These are phyloP conservation scores for Vulpes vulpes DNA, from an alignment of 2,113 vertebrate genomes.

Conservation along the genomic window DNA sequence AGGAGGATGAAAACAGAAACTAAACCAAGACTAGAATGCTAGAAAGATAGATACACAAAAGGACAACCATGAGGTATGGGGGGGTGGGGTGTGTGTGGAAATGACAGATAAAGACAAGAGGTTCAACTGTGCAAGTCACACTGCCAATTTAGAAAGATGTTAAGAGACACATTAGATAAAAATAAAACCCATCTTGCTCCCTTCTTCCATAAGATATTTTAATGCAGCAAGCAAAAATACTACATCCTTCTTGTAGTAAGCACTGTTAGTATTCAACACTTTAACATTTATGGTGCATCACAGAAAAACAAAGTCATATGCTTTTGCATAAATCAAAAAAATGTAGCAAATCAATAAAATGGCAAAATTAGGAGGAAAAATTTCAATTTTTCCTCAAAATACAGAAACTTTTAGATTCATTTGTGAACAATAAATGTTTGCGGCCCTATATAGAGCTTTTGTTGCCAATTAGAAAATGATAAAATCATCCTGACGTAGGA, in stretches of 20 bases:
- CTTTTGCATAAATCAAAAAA: slow-evolving; percentile 50
- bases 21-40: neutral
- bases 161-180: neutral
- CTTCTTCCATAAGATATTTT: neutral
- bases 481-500: neutral
- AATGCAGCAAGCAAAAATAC: slow-evolving; percentile 14
- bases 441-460: neutral
- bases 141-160: neutral
- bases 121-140: neutral
- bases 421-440: neutral
- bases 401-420: slow-evolving; percentile 5
- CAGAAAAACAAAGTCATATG: slow-evolving; percentile 55
- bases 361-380: slow-evolving; percentile 57
- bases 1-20: slow-evolving; percentile 45
- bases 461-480: slow-evolving; percentile 46
- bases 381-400: neutral
- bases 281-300: neutral
- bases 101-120: neutral
- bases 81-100: neutral
- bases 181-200: neutral
- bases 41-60: neutral
- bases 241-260: neutral
- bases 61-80: neutral
- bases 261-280: slow-evolving; percentile 27
- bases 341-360: slow-evolving; percentile 36